Conservation (phyloP, 2,888 invertebrate species). For the Barypeithes pellucidus region DNA sequence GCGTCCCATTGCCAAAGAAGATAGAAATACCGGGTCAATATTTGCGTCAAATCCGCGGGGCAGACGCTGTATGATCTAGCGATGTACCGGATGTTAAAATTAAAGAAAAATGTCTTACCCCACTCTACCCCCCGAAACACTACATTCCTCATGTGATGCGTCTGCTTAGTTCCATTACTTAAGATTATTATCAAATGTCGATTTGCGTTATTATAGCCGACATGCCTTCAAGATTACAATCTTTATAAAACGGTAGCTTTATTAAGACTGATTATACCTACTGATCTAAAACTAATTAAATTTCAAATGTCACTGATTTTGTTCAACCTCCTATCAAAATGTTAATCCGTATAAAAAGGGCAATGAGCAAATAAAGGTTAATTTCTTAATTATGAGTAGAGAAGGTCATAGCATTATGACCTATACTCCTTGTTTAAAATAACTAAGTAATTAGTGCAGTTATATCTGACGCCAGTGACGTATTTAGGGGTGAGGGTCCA, state of each 20-base stretch:
- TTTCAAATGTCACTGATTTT: constrained; percentile 31
- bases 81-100: no score
- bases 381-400: constrained; percentile 7
- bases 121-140: no score
- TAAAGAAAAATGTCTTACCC: no score
- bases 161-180: neutral
- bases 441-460: no score
- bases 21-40: no score
- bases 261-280: constrained; percentile 28
- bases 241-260: constrained; percentile 26
- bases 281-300: constrained; percentile 34
- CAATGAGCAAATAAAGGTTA: constrained; percentile 20
- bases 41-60: no score
- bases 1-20: no score
- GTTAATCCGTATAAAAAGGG: constrained; percentile 14
- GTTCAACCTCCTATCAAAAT: constrained; percentile 22
- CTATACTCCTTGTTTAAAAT: neutral
- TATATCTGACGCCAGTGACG: no score
- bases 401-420: neutral
- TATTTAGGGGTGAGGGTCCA: no score
- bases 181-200: constrained; percentile 18
- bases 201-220: constrained; percentile 19
- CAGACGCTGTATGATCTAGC: no score
- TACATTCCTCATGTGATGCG: neutral
- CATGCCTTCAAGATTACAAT: constrained; percentile 17